Percentiles rank a stretch among this genome's conserved stretches.
Evolutionary conservation across 2,888 invertebrate genomes (phyloP).

Genomic region (Chromoteleia sp.): DNA sequence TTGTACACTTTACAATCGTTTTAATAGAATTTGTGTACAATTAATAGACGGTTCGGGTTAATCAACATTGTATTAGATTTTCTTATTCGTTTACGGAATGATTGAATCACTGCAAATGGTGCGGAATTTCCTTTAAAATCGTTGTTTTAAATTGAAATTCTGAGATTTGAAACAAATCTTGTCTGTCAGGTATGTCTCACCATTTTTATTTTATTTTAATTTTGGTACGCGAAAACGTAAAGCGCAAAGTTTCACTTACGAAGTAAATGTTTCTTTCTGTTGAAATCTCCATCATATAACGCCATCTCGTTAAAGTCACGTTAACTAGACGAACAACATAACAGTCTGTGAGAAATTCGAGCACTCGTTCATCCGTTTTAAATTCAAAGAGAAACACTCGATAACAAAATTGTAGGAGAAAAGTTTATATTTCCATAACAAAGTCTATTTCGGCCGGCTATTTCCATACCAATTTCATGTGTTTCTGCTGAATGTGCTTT

Average conservation of each 20-base stretch:
- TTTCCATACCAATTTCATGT: slow-evolving; percentile 62
- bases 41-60: neutral
- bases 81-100: slow-evolving; percentile 7
- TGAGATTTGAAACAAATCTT: slow-evolving; percentile 1
- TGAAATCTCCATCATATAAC: slow-evolving; percentile 29
- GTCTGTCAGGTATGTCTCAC: no score
- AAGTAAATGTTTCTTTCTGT: slow-evolving; percentile 10
- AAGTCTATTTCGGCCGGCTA: slow-evolving; percentile 57
- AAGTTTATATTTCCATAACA: slow-evolving; percentile 62
- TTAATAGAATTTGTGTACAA: slow-evolving; percentile 12
- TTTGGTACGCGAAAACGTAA: slow-evolving; percentile 23
- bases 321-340: slow-evolving; percentile 55
- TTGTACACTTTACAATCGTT: neutral
- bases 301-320: slow-evolving; percentile 36
- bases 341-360: slow-evolving; percentile 49
- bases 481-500: slow-evolving; percentile 54
- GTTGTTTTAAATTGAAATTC: no score
- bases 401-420: slow-evolving; percentile 60
- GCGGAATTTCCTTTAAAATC: slow-evolving; percentile 14
- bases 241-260: slow-evolving; percentile 28
- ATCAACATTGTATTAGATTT: slow-evolving; percentile 8
- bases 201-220: slow-evolving; percentile 19
- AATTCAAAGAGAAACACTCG: slow-evolving; percentile 62
- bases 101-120: slow-evolving; percentile 11
- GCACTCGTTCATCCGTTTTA: slow-evolving; percentile 49